Evolutionary conservation across 2,888 invertebrate genomes (phyloP).

Genomic region (Troilus luridus): DNA sequence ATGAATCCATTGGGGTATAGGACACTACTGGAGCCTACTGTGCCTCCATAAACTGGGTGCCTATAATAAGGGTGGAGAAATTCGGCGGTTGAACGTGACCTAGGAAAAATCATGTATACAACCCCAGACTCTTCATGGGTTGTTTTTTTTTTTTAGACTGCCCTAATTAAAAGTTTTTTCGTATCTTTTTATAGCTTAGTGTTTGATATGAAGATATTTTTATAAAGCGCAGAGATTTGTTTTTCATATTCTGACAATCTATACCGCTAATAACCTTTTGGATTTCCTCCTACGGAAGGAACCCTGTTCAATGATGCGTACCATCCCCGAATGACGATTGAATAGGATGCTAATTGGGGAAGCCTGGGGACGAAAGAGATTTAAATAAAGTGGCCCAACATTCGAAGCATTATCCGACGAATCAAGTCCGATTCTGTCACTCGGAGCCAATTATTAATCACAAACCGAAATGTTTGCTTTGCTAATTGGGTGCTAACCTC

Average conservation of each 20-base stretch:
- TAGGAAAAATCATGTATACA: too few relatives aligned
- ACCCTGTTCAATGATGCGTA: background rate
- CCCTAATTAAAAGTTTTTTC: too few relatives aligned
- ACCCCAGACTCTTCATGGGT: too few relatives aligned
- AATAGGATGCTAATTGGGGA: slow-evolving; percentile 15
- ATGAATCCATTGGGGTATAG: too few relatives aligned
- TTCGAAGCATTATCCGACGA: background rate
- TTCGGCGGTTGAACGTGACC: too few relatives aligned
- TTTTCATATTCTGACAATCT: background rate
- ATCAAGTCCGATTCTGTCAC: slow-evolving; percentile 32
- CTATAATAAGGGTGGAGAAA: too few relatives aligned
- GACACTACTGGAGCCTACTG: too few relatives aligned
- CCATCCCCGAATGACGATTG: background rate
- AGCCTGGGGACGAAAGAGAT: background rate
- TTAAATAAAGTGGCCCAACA: slow-evolving; percentile 20
- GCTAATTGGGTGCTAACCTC: slow-evolving; percentile 6
- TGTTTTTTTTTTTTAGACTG: too few relatives aligned
- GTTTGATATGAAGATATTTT: too few relatives aligned
- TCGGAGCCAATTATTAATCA: slow-evolving; percentile 27
- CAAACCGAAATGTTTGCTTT: slow-evolving; percentile 7
- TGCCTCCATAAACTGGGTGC: too few relatives aligned
- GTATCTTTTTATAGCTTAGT: too few relatives aligned
- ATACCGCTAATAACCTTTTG: background rate
- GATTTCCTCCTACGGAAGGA: background rate
- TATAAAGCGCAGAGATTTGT: too few relatives aligned